These are phyloP conservation scores for Shargacucullia verbasci DNA, from an alignment of 2,888 invertebrate genomes.

Conservation along the genomic window DNA sequence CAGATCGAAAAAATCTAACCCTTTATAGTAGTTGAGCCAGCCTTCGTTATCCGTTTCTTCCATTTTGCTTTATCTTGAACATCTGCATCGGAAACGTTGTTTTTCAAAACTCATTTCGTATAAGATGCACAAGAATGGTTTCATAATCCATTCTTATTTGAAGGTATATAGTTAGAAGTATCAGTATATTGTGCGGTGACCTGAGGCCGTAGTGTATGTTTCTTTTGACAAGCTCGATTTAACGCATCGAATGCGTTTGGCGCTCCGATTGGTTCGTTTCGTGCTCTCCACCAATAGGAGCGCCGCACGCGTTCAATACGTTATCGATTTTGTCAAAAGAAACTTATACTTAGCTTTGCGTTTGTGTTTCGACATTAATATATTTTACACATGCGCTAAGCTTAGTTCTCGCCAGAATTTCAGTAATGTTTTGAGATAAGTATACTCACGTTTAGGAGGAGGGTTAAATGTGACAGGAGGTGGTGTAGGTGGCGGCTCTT, in stretches of 20 bases:
- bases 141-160: slow-evolving; percentile 13
- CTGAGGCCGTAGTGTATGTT: too few species aligned
- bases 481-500: slow-evolving; percentile 78
- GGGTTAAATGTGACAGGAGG: slow-evolving; percentile 72
- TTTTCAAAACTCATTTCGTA: slow-evolving; percentile 39
- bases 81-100: slow-evolving; percentile 38
- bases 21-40: slow-evolving; percentile 35
- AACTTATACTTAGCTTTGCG: too few species aligned
- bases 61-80: slow-evolving; percentile 43
- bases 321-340: too few species aligned
- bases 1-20: slow-evolving; percentile 39
- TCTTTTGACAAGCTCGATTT: too few species aligned
- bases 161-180: slow-evolving; percentile 15
- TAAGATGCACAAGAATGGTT: slow-evolving; percentile 14
- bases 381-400: background rate
- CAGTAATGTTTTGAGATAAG: background rate
- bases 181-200: slow-evolving; percentile 11
- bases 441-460: slow-evolving; percentile 79
- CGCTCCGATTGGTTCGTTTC: too few species aligned
- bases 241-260: too few species aligned
- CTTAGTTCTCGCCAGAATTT: slow-evolving; percentile 4
- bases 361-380: slow-evolving; percentile 10
- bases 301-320: too few species aligned
- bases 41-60: slow-evolving; percentile 45
- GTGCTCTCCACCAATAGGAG: too few species aligned